A percentile compares a stretch with the other conserved stretches of the same genome.
Evolutionary conservation across 2,113 vertebrate species (phyloP).

Genomic region (sheep (Ovis aries)): ARS-UI_Ramb_v3.0 NC_056054.1:49886001-49886500

Average conservation of each 20-base stretch:
- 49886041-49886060: background rate
- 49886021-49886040: background rate
- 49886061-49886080: background rate
- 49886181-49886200: background rate
- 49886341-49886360: background rate
- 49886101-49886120: background rate
- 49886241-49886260: background rate
- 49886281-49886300: background rate
- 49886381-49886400: background rate
- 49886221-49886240: background rate
- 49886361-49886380: background rate
- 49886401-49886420: background rate
- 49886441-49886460: background rate
- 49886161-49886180: background rate
- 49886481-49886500: background rate
- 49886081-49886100: background rate
- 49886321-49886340: background rate
- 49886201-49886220: background rate
- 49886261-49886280: background rate
- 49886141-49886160: background rate
- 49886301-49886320: background rate
- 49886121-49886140: background rate
- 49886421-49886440: background rate
- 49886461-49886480: background rate
- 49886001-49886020: background rate